Percentiles rank a stretch among this genome's conserved stretches.
These are phyloP conservation scores for Rhinolophus ferrumequinum DNA, from an alignment of 2,113 vertebrate species.

Conservation along the genomic window DNA sequence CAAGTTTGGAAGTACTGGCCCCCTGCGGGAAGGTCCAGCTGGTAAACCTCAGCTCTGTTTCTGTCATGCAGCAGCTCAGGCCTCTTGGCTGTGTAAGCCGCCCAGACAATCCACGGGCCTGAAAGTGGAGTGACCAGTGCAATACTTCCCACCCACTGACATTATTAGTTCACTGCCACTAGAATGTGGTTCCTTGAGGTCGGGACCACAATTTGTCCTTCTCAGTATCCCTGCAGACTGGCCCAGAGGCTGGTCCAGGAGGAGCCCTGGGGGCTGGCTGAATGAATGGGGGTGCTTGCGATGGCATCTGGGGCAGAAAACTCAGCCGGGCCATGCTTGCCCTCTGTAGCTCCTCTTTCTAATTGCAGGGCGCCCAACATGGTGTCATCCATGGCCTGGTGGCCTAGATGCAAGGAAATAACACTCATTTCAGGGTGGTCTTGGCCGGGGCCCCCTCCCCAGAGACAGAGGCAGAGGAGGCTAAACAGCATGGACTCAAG, in stretches of 20 bases:
- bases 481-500: accelerated
- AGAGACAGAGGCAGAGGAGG: not conserved
- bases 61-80: accelerated
- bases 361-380: accelerated
- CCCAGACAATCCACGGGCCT: not conserved
- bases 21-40: too few relatives aligned
- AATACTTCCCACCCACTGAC: too few relatives aligned
- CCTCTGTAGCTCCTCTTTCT: not conserved
- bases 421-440: not conserved
- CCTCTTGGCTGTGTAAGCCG: not conserved
- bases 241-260: not conserved
- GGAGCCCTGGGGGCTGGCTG: accelerated
- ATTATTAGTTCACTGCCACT: too few relatives aligned
- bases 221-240: accelerated
- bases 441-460: not conserved
- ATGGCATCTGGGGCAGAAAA: not conserved
- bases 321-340: accelerated
- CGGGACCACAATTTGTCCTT: not conserved
- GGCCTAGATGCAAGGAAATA: not conserved
- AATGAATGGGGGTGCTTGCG: accelerated
- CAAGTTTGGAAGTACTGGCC: not conserved
- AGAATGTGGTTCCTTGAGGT: not conserved
- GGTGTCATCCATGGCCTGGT: accelerated
- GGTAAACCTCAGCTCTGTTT: not conserved
- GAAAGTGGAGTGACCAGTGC: not conserved